phyloP scores from a whole-genome alignment of 64 coral and sea anemone species.

The Pocillopora damicornis region DNA sequence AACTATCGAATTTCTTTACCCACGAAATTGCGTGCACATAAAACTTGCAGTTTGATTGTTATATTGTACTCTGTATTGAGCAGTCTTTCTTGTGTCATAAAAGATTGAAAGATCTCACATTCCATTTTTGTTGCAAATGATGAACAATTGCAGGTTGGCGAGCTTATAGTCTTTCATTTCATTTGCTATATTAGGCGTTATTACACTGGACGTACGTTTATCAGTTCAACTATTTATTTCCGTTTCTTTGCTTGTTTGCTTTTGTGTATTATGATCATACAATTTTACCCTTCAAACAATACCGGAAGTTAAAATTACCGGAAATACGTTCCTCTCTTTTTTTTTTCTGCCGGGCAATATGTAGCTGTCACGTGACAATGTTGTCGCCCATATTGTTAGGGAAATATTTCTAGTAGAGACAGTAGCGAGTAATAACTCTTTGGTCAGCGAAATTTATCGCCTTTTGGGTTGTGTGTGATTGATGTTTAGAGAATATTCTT shows the following conservation, averaged over 20 bases:
- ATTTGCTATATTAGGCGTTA: neutral
- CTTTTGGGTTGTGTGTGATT: conserved; percentile 40
- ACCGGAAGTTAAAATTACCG: conserved; percentile 33
- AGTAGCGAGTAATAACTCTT: conserved; percentile 48
- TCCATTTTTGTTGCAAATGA: neutral
- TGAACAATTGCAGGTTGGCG: neutral
- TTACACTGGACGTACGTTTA: neutral
- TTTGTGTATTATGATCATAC: neutral
- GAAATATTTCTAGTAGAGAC: conserved; percentile 55
- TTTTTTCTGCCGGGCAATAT: conserved; percentile 53
- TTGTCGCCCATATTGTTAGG: conserved; percentile 75
- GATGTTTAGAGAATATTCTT: conserved; percentile 31
- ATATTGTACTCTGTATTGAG: too few species aligned
- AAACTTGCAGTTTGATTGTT: too few species aligned
- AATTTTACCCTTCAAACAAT: neutral
- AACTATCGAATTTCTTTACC: too few species aligned
- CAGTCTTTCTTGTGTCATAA: too few species aligned
- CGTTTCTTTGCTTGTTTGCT: neutral
- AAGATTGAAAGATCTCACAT: too few species aligned
- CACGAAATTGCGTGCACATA: too few species aligned
- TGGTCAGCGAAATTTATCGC: conserved; percentile 30
- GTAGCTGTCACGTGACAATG: conserved; percentile 48
- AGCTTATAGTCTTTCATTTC: neutral
- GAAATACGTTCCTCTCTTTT: conserved; percentile 45
- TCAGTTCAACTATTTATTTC: neutral